Evolutionary conservation across 2,888 invertebrate species (phyloP), one percentile per base, ranked within the genome.

Genomic region (Dysmachus trigonus): DNA sequence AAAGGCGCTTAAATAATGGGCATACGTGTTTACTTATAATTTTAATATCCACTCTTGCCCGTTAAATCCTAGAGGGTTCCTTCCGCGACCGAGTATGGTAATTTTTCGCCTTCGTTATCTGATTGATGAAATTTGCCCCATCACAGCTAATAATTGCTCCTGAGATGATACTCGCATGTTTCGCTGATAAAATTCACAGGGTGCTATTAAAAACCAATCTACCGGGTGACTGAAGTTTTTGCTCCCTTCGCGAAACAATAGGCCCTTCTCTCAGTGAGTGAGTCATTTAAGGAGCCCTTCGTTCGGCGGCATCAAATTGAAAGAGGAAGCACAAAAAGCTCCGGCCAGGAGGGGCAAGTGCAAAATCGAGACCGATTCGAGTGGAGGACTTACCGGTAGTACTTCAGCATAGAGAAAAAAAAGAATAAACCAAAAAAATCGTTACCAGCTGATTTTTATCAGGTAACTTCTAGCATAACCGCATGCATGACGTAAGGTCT

Each of bases 121-220:
- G 83, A 83, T 83, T 83, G 30, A 72, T 72, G 72, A 72, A 72
- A 83, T 83, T 72, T 83, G 83, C 83, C 47, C 33, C 41, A 71
- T 83, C 83, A 83, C 72, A 72, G 72, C 31, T 72, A 83, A 83
- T 83, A 83, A 83, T 83, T 83, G 83, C 83, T 15, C 3, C 35
- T 38, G 27, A 83, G 83, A 83, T 83, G 72, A 72, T 83, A 72
- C 83, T 83, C 83, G 83, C 30, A 83, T 83, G 83, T 83, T 72
- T 72, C 41, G 71, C 41, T 72, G 83, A 83, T 83, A 83, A 83
- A 62, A 38, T 47, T 27, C 13, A 31, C 27, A 72, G 83, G 47
- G 27, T 38, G 72, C 83, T 83, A 83, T 83, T 83, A 83, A 83
- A 83, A 83, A 83, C 83, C 83, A 83, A 83, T 83, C 83, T 83